Percentiles rank a stretch among this genome's conserved stretches.
Evolutionary conservation across 2,113 vertebrate species (phyloP).

Genomic region (Notarius quadriscutis): DNA sequence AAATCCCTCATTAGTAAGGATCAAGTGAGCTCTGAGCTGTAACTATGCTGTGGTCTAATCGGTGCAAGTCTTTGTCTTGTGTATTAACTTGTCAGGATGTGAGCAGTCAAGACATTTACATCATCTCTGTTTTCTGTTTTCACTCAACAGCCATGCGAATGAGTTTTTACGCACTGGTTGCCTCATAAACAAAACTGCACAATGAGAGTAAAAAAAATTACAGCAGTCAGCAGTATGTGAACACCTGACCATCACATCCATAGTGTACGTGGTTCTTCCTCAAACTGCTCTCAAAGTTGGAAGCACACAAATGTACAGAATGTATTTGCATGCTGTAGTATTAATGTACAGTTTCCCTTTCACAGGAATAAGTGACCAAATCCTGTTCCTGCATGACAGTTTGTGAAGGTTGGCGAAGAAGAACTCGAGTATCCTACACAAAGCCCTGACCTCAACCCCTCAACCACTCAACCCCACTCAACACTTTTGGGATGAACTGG

Average conservation of each 20-base stretch:
- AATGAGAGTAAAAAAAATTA: neutral
- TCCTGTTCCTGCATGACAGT: neutral
- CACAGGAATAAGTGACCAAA: neutral
- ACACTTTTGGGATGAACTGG: no score
- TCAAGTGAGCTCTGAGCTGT: neutral
- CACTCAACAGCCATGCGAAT: neutral
- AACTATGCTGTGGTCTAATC: neutral
- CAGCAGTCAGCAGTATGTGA: neutral
- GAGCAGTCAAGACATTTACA: neutral
- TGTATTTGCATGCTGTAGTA: neutral
- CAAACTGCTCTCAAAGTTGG: neutral
- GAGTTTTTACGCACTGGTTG: neutral
- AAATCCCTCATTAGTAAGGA: slow-evolving; percentile 12
- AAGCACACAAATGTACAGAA: neutral
- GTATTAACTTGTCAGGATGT: slow-evolving; percentile 6
- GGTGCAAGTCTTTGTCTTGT: neutral
- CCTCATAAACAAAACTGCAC: neutral
- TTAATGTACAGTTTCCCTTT: neutral
- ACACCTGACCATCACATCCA: neutral
- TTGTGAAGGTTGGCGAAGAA: no score
- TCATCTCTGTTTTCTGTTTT: neutral
- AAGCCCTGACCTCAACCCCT: no score
- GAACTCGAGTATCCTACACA: no score
- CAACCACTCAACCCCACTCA: no score
- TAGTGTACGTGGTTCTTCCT: neutral